Evolutionary conservation across 2,888 invertebrate species (phyloP), one percentile per base, ranked within the genome.

Genomic region (Xiphydria camelus): DNA sequence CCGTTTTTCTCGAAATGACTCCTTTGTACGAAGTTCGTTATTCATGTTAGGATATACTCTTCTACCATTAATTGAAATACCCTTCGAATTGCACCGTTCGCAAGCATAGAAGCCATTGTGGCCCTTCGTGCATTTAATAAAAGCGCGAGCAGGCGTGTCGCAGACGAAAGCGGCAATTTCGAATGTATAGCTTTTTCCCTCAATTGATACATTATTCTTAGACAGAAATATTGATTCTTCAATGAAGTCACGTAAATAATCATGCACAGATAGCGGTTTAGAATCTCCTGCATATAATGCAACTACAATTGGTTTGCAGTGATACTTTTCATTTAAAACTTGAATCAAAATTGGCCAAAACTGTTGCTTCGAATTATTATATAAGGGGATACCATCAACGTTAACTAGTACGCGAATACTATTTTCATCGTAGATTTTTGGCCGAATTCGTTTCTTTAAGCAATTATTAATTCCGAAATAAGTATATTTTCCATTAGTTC

Each of bases 41-140:
- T 50, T 21, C 21, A 47, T 45, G 14, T 53, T 32, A 6, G 48
- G 47, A 38, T 45, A 53, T 4, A 53, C 42, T 38, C 53, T 20
- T 39, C 41, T 47, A 14, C 35, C 34, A 4, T 36, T 42, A 15
- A 31, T 26, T 6, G 39, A 32, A 7, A 33, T 18, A 3, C 47
- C 49, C 22, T 33, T 41, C 6, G 20, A 26, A 4, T 22, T 37
- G 20, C 41, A 37, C 15, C 41, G 12, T 19, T 45, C 50, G 19
- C 47, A 44, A 12, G 31, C 50, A 20, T 44, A 22, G 22, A 44
- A 44, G 18, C 17, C 19, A 4, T 12, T 19, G 9, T 35, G 20
- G n/a, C n/a, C 7, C 15, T 44, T 32, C 23, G n/a, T 18, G 21
- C 38, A 39, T 21, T 44, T 44, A 18, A 44, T 41, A 19, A 31